Evolutionary conservation across 2,113 vertebrate genomes (phyloP).

Genomic region (Paracanthobrama guichenoti): DNA sequence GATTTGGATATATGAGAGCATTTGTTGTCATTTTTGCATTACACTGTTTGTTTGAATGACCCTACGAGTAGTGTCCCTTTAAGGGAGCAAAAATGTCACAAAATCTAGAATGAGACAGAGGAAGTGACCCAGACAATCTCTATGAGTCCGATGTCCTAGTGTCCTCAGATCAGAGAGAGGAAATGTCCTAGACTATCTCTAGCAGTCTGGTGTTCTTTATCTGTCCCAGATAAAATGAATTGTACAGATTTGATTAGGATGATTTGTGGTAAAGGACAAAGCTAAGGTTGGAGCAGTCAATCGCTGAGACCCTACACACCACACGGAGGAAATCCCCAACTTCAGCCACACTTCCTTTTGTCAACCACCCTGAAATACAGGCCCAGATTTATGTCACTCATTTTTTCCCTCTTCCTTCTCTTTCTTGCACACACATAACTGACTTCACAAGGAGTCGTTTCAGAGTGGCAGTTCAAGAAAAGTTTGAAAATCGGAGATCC

Average conservation of each 20-base stretch:
- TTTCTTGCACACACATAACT: background rate
- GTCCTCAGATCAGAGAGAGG: slow-evolving; percentile 16
- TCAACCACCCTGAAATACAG: slow-evolving; percentile 12
- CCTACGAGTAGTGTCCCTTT: background rate
- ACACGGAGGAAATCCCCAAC: background rate
- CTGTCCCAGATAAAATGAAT: slow-evolving; percentile 19
- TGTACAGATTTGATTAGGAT: slow-evolving; percentile 22
- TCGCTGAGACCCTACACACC: slow-evolving; percentile 6
- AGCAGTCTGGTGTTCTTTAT: slow-evolving; percentile 3
- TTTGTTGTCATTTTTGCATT: background rate
- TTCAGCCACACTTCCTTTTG: slow-evolving; percentile 12
- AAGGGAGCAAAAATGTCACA: background rate
- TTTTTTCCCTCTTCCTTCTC: background rate
- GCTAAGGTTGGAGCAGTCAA: slow-evolving; percentile 14
- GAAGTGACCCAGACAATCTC: slow-evolving; percentile 15
- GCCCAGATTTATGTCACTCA: slow-evolving; percentile 12
- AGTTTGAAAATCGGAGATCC: background rate
- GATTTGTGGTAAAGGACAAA: slow-evolving; percentile 27
- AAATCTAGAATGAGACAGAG: background rate
- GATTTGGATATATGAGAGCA: background rate
- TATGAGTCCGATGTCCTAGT: background rate
- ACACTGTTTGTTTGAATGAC: background rate
- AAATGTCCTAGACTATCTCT: slow-evolving; percentile 4
- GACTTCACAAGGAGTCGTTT: background rate
- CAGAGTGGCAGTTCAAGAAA: background rate